Percentiles rank a stretch among this genome's conserved stretches.
Conservation (phyloP, 2,888 invertebrate species). For the Asteroscopus sphinx region DNA sequence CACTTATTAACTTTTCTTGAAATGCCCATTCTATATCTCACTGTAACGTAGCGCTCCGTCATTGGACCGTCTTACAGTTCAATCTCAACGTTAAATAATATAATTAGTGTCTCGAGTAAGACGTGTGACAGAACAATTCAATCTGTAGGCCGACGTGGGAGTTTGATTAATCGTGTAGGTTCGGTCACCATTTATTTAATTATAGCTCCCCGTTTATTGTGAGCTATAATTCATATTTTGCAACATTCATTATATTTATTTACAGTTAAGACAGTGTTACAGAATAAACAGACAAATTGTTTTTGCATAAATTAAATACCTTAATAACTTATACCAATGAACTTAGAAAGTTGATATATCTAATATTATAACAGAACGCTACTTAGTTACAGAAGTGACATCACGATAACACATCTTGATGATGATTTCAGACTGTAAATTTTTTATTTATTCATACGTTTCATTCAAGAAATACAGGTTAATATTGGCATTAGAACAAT, state of each 20-base stretch:
- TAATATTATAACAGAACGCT: background rate
- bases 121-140: slow-evolving; percentile 55
- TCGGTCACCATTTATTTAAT: slow-evolving; percentile 52
- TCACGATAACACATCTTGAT: slow-evolving; percentile 28
- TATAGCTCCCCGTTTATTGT: slow-evolving; percentile 38
- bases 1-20: slow-evolving; percentile 68
- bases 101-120: slow-evolving; percentile 50
- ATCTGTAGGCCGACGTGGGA: slow-evolving; percentile 55
- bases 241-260: slow-evolving; percentile 44
- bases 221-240: slow-evolving; percentile 45
- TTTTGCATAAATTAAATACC: slow-evolving; percentile 14
- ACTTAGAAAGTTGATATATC: slow-evolving; percentile 1
- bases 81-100: slow-evolving; percentile 48
- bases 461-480: background rate
- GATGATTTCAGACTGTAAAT: slow-evolving; percentile 1
- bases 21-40: slow-evolving; percentile 37
- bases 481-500: slow-evolving; percentile 10
- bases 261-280: slow-evolving; percentile 41
- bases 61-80: slow-evolving; percentile 24
- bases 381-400: slow-evolving; percentile 8
- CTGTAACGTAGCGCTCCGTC: slow-evolving; percentile 23
- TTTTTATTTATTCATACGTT: background rate
- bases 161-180: slow-evolving; percentile 53
- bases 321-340: background rate
- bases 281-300: slow-evolving; percentile 37